Evolutionary conservation across 30 jellyfish, hydroid and myxozoan genomes (phyloP), one percentile per base, ranked within the genome.

Genomic region (Sanderia malayensis): DNA sequence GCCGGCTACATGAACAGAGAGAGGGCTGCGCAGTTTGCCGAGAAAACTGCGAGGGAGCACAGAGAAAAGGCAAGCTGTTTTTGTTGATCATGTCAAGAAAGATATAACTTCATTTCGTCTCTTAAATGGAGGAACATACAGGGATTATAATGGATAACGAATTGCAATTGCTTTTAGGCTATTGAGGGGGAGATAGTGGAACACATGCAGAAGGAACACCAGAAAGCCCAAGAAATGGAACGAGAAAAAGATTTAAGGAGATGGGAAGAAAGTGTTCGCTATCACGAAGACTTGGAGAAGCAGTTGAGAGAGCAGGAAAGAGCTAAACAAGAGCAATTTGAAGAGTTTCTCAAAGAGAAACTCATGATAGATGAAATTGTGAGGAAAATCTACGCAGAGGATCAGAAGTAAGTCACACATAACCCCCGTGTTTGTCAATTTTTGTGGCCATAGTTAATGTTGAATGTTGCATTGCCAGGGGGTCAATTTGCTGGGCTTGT

Each of bases 1-100:
- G 97, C 97, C 30, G 97, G 97, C 2, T 83, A 90, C 79, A 90
- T 90, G 97, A 90, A 90, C 76, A 71, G 81, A 71, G 97, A 90
- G 77, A 31, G 95, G 3, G 90, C 94, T 13, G 95, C 97, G 24
- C 97, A 90, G 63, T 58, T 90, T 3, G 95, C 97, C 21, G 97
- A 90, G 73, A 90, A 83, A 34, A 60, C 72, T 19, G 95, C 81
- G 17, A 63, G 84, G 58, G 74, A 57, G 15, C 31, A 31, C 23
- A 28, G 73, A 17, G 83, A 25, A 4, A 83, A 64, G 88, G 95
- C 73, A 64, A 7, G 59, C 41, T n/a, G n/a, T n/a, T n/a, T n/a
- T n/a, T n/a, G n/a, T n/a, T n/a, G n/a, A n/a, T n/a, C n/a, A n/a
- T n/a, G n/a, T n/a, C n/a, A n/a, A n/a, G n/a, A n/a, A n/a, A n/a